phyloP scores from a whole-genome alignment of 2,113 vertebrate genomes.

The Rhizomys pruinosus region DNA sequence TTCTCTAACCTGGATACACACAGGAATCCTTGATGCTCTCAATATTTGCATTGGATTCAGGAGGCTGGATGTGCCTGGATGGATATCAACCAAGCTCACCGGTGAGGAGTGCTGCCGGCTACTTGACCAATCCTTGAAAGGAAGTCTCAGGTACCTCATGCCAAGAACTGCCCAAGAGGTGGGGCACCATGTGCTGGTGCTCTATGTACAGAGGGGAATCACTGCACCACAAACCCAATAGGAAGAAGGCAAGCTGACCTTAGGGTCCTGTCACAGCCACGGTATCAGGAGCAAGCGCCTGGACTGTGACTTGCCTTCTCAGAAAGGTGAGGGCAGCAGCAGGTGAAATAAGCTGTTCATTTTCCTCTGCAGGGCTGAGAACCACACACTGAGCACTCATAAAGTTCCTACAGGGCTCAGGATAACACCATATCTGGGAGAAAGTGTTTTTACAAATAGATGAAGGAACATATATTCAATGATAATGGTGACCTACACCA shows the following conservation, averaged over 20 bases:
- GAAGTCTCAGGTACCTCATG: not conserved
- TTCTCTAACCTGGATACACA: not conserved
- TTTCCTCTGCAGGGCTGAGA: not conserved
- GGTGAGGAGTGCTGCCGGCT: not conserved
- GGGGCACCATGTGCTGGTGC: fast-evolving
- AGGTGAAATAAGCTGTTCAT: not conserved
- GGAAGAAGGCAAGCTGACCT: not conserved
- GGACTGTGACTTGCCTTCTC: not conserved
- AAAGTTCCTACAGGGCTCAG: not conserved
- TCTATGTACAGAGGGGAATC: not conserved
- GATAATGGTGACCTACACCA: not conserved
- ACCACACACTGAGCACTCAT: not conserved
- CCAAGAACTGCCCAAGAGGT: not conserved
- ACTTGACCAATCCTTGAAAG: not conserved
- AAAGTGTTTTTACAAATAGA: not conserved
- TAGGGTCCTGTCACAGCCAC: not conserved
- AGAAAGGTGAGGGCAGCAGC: not conserved
- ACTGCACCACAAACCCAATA: not conserved
- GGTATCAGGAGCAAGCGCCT: not conserved
- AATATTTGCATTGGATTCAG: not conserved
- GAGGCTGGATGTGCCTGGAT: not conserved
- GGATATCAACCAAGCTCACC: not conserved
- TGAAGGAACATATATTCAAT: not conserved
- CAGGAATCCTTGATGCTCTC: not conserved
- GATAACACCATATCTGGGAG: not conserved